These are phyloP conservation scores for Psittacula derbiana DNA, from an alignment of 2,797 vertebrate species.

Conservation along the genomic window DNA sequence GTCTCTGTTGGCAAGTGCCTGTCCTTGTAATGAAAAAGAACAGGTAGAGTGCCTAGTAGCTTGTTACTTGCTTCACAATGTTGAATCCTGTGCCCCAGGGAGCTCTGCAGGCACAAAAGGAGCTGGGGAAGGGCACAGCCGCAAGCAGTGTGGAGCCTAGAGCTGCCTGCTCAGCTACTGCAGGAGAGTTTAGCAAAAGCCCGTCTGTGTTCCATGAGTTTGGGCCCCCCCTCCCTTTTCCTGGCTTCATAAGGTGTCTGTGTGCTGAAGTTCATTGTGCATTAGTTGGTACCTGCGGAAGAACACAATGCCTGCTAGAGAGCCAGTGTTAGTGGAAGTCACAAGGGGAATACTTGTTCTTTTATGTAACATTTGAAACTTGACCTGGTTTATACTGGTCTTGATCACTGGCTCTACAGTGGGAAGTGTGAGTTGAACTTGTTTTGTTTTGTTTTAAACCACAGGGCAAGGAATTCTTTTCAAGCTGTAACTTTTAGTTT, in stretches of 20 bases:
- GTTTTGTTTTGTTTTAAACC: background rate
- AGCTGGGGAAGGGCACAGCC: background rate
- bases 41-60: background rate
- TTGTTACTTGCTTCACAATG: background rate
- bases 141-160: background rate
- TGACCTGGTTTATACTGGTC: conserved; percentile 42
- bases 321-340: background rate
- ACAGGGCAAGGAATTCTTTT: conserved; percentile 26
- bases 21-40: background rate
- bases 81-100: background rate
- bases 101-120: background rate
- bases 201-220: background rate
- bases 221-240: background rate
- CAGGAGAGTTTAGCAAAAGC: background rate
- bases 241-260: background rate
- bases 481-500: conserved; percentile 39
- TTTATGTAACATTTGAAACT: conserved; percentile 25
- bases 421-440: background rate
- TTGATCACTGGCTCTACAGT: background rate
- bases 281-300: background rate
- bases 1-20: background rate
- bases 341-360: background rate
- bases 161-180: background rate
- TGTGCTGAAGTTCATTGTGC: background rate
- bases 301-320: background rate